phyloP scores from a whole-genome alignment of 1,140 invertebrate genomes.

The Psilanteris sp. region DNA sequence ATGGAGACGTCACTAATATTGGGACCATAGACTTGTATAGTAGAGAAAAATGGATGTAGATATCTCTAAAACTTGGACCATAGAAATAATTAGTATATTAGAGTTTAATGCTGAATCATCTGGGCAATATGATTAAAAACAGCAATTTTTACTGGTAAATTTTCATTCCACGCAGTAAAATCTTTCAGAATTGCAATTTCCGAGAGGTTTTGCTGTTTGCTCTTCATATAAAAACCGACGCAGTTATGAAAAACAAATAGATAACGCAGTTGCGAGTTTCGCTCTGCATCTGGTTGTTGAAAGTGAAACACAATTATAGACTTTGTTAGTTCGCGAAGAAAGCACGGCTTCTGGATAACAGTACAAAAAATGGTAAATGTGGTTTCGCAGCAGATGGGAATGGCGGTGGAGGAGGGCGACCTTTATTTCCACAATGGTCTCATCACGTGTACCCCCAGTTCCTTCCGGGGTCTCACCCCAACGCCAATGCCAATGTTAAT shows the following conservation, averaged over 20 bases:
- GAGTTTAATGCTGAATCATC: too few species aligned
- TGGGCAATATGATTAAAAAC: too few species aligned
- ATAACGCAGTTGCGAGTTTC: conserved; percentile 9
- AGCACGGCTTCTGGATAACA: conserved; percentile 36
- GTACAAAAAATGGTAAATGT: conserved; percentile 72
- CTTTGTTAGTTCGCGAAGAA: conserved; percentile 5
- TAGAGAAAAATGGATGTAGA: too few species aligned
- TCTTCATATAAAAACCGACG: too few species aligned
- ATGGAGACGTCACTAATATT: too few species aligned
- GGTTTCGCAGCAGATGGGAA: conserved; percentile 79
- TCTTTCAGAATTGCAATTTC: background rate
- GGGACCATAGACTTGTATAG: too few species aligned
- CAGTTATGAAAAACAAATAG: background rate
- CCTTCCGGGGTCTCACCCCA: conserved; percentile 91
- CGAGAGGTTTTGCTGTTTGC: background rate
- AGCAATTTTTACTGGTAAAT: too few species aligned
- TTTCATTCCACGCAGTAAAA: too few species aligned
- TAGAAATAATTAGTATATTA: too few species aligned
- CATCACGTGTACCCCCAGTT: conserved; percentile 95
- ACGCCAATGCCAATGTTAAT: conserved; percentile 82
- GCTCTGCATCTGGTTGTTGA: conserved; percentile 13
- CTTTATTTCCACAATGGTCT: conserved; percentile 94
- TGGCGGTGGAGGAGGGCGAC: conserved; percentile 82
- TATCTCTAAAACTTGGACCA: too few species aligned
- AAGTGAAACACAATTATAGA: conserved; percentile 50